A percentile compares a stretch with the other conserved stretches of the same genome.
phyloP scores from a whole-genome alignment of 2,888 invertebrate species.

The Conops quadrifasciatus region DNA sequence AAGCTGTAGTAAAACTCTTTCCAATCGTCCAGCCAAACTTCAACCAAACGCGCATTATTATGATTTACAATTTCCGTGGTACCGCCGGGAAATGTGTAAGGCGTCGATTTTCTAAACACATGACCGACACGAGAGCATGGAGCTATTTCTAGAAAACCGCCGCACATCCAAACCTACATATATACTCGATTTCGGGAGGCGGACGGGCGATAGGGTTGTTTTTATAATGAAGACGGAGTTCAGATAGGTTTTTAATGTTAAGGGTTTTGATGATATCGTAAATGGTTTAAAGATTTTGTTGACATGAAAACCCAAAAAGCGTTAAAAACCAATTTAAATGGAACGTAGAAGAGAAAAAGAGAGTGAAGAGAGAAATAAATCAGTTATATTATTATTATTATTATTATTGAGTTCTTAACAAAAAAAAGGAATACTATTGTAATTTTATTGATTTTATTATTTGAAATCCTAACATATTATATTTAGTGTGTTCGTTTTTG shows the following conservation, averaged over 20 bases:
- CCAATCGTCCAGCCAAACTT: constrained; percentile 99
- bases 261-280: background rate
- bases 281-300: background rate
- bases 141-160: constrained; percentile 91
- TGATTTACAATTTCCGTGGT: constrained; percentile 97
- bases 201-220: background rate
- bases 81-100: constrained; percentile 98
- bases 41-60: constrained; percentile 97
- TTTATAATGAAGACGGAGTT: background rate
- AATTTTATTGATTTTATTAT: background rate
- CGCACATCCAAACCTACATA: constrained; percentile 94
- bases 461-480: background rate
- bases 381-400: constrained; percentile 10
- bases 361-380: background rate
- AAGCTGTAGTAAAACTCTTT: constrained; percentile 99
- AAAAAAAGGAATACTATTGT: background rate
- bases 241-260: background rate
- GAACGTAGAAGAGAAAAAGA: background rate
- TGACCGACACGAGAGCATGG: constrained; percentile 96
- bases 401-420: constrained; percentile 17
- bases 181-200: too few species aligned
- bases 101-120: constrained; percentile 97
- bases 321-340: background rate
- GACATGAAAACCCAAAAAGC: background rate
- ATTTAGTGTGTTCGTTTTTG: too few species aligned